Evolutionary conservation across 2,797 vertebrate species (phyloP), one percentile per base, ranked within the genome.

Genomic region (Pangasius mekongensis): DNA sequence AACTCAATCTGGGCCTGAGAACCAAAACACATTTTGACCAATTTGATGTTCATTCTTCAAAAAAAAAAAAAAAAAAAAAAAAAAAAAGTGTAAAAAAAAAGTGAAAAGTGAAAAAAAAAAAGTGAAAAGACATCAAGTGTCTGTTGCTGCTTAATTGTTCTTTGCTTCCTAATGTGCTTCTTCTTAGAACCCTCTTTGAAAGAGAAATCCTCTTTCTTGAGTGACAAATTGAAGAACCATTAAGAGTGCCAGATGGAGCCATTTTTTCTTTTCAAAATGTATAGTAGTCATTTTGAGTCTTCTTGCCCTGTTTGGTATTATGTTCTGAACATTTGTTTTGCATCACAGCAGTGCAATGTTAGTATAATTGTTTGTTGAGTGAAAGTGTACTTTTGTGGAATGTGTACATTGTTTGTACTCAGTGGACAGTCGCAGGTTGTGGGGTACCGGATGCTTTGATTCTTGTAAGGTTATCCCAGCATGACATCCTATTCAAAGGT

Each of bases 381-480:
- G 77, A 89, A 87, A 20, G 83, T 52, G 82, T 62, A 66, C 74
- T 77, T 85, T 43, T 18, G 60, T 62, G 77, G 86, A 89, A 87
- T 27, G 86, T 24, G 82, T 69, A 66, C 81, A 77, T 85, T 83
- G 85, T 86, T 89, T 89, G 86, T 81, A 87, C 89, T 89, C 62
- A 67, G 81, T 30, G 81, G 85, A 82, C 74, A 83, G 74, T 84
- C 39, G 43, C 82, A 56, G 77, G 83, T 88, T 86, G 33, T 91
- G 90, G 83, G 84, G 85, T 86, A 89, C 87, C 43, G 67, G 86
- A 87, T 87, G 87, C 84, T 89, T 85, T 89, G 92, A 92, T 89
- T 88, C 89, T 91, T 93, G 89, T 90, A 49, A 77, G 88, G 94
- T 95, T 92, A 93, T 91, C 91, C 89, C 93, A 92, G 94, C 91